Evolutionary conservation across 2,888 invertebrate species (phyloP).

Genomic region (Caenorhabditis sp.): DNA sequence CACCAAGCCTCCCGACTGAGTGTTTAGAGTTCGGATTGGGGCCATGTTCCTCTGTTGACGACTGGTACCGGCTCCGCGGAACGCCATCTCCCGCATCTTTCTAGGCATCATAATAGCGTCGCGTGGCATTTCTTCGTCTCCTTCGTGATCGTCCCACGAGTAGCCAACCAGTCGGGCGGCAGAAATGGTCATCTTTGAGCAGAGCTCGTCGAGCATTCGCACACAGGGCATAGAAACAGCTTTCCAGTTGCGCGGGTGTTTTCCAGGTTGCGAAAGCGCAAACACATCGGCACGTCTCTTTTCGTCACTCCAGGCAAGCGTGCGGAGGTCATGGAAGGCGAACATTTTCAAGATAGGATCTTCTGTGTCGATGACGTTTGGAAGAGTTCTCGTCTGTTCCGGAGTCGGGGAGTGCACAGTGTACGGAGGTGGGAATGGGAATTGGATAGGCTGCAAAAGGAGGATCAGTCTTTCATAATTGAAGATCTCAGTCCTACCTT

Average conservation of each 20-base stretch:
- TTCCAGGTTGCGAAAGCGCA: slow-evolving; percentile 65
- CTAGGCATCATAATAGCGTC: slow-evolving; percentile 50
- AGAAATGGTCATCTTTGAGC: slow-evolving; percentile 40
- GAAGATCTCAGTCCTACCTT: slow-evolving; percentile 7
- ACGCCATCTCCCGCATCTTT: slow-evolving; percentile 52
- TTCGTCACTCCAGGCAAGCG: slow-evolving; percentile 52
- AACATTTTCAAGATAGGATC: slow-evolving; percentile 58
- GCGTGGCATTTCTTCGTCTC: slow-evolving; percentile 26
- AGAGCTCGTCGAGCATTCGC: slow-evolving; percentile 52
- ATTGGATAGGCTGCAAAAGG: slow-evolving; percentile 67
- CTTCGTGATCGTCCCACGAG: slow-evolving; percentile 43
- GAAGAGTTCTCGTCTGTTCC: slow-evolving; percentile 64
- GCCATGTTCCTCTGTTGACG: slow-evolving; percentile 37
- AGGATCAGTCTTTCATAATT: neutral
- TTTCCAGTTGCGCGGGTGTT: slow-evolving; percentile 66
- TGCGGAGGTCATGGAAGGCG: slow-evolving; percentile 61
- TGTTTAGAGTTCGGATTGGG: slow-evolving; percentile 25
- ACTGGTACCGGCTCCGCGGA: slow-evolving; percentile 9
- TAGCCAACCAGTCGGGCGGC: slow-evolving; percentile 46
- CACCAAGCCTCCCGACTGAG: slow-evolving; percentile 14
- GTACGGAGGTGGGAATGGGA: slow-evolving; percentile 64
- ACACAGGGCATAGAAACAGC: slow-evolving; percentile 50
- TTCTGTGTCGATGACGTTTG: slow-evolving; percentile 59
- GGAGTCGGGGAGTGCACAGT: slow-evolving; percentile 61
- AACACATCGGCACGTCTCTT: slow-evolving; percentile 58